Conservation (phyloP, 2,797 vertebrate genomes). For the Falco columbarius region DNA sequence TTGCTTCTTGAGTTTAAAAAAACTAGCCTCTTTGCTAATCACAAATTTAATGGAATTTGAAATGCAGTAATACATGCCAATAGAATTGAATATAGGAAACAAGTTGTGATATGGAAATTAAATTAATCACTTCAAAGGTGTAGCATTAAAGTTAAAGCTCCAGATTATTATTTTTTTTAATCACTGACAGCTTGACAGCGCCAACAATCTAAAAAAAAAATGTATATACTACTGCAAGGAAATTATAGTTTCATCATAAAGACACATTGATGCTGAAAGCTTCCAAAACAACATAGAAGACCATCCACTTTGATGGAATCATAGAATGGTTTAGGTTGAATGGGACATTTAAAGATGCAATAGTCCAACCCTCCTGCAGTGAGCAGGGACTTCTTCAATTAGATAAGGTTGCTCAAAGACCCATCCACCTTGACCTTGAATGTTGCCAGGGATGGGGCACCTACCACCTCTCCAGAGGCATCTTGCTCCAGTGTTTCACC, state of each 20-base stretch:
- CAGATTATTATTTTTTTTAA: neutral
- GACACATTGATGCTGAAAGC: neutral
- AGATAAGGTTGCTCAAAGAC: neutral
- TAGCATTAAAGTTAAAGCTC: neutral
- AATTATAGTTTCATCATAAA: neutral
- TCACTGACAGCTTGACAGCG: neutral
- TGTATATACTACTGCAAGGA: neutral
- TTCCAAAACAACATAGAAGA: neutral
- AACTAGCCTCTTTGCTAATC: neutral
- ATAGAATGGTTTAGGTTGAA: neutral
- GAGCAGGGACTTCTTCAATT: neutral
- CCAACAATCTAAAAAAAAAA: neutral
- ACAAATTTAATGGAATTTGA: conserved; percentile 6
- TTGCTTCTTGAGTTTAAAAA: conserved; percentile 22
- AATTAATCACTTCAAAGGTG: conserved; percentile 10
- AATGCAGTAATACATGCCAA: neutral
- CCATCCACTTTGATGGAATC: neutral
- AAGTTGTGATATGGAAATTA: conserved; percentile 20
- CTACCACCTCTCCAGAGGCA: neutral
- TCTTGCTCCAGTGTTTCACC: neutral
- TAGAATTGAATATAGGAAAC: conserved; percentile 12
- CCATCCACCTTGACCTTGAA: neutral
- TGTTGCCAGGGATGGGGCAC: neutral
- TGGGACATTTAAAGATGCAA: neutral
- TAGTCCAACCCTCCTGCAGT: neutral